Evolutionary conservation across 2,797 vertebrate species (phyloP).

Genomic region (Rousettus madagascariensis): DNA sequence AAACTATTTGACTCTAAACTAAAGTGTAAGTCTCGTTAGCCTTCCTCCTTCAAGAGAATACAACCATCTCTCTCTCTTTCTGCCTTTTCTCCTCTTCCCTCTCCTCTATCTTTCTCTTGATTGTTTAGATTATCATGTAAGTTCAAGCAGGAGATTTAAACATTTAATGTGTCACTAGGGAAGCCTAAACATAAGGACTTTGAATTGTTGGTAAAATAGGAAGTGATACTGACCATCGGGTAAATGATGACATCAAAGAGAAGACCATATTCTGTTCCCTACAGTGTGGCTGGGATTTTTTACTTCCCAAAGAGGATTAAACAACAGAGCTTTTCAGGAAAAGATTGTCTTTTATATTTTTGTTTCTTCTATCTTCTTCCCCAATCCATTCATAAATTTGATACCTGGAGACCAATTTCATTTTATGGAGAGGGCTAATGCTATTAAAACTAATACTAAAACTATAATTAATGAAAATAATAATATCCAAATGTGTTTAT

Average conservation of each 20-base stretch:
- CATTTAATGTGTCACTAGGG: neutral
- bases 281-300: constrained; percentile 33
- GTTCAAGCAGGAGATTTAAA: constrained; percentile 7
- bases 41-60: neutral
- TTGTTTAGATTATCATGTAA: neutral
- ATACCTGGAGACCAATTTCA: neutral
- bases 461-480: neutral
- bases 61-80: neutral
- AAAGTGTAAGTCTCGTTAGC: constrained; percentile 7
- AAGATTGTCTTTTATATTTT: neutral
- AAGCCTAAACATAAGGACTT: constrained; percentile 4
- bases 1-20: constrained; percentile 46
- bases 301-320: constrained; percentile 52
- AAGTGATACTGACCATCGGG: constrained; percentile 65
- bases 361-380: neutral
- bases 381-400: constrained; percentile 12
- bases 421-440: neutral
- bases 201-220: constrained; percentile 44
- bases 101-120: neutral
- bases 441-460: neutral
- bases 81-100: neutral
- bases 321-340: constrained; percentile 73
- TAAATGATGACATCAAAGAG: constrained; percentile 52
- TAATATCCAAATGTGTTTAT: neutral
- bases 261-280: neutral